Evolutionary conservation across 2,888 invertebrate genomes (phyloP), one percentile per base, ranked within the genome.

Genomic region (Drosophila nr. medialis): DNA sequence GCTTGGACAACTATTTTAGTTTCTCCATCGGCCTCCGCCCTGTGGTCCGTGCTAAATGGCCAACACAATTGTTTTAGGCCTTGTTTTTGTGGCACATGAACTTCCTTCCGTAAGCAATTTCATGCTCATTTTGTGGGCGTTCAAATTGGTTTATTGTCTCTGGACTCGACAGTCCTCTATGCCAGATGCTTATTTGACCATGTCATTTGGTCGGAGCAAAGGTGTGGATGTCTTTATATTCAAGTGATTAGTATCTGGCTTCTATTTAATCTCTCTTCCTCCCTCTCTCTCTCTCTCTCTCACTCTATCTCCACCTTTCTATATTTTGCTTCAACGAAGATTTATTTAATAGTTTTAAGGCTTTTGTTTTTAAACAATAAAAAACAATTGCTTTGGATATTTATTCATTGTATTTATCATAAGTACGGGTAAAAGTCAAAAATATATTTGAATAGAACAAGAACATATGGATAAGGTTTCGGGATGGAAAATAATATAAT

Each of bases 71-170:
- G 90, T 84, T 85, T 84, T 83, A 77, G 81, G 80, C 79, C 77
- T 63, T 84, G 83, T 89, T 91, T 87, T 88, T 84, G 75, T 87
- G 83, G 82, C 86, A 90, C 77, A 77, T 86, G 89, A 86, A 91
- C 92, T 92, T 91, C 91, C 92, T 92, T 91, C 92, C 91, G 92
- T 88, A 90, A 89, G 81, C 85, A 89, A 93, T 92, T 92, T 92
- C 91, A 92, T 88, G 91, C 91, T 90, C 90, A 92, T 92, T 92
- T 90, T 92, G 90, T 90, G 91, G 92, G 91, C 91, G 91, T 91
- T 80, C 68, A 89, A 88, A 91, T 84, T 74, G 81, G 72, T 72
- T 81, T 73, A 86, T 90, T 90, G 90, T 89, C 71, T 50, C 67
- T 53, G 27, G 68, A 24, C 68, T 68, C 30, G 42, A 60, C 71